Evolutionary conservation across 1,140 invertebrate genomes (phyloP), one percentile per base, ranked within the genome.

Genomic region (Drosophila watanabei): DNA sequence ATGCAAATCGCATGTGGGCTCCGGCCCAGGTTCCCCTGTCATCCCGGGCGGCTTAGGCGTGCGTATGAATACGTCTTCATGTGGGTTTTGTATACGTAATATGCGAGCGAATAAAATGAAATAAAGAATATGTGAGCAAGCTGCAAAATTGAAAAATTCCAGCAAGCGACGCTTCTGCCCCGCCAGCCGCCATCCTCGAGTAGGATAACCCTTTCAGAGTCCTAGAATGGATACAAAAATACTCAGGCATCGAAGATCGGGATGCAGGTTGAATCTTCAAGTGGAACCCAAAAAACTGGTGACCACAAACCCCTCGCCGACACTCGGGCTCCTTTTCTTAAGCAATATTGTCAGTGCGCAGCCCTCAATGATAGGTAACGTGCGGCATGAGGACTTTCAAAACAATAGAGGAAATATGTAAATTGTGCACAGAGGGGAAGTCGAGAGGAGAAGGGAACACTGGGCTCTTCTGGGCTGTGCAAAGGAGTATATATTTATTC

Each of bases 1-100:
- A 87, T 87, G 84, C 80, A 87, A 87, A 87, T 87, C 66, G 75
- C 64, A 87, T 87, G 76, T 76, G 76, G 39, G 77, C 78, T 82
- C 49, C 69, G 73, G 71, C 56, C 52, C 52, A 59, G 37, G 54
- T 68, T 63, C 59, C 46, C 54, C 54, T 51, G 45, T 59, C 45
- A 48, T 20, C 69, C 75, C 80, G 16, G 32, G 7, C 66, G 28
- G 54, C 61, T 80, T 82, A 82, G 75, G 79, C 82, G 78, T 85
- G 82, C 82, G 75, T 85, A 86, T 82, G 82, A 86, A 85, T 85
- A 82, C 68, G 84, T 78, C 82, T 82, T 69, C 54, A 62, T 73
- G 65, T 56, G 63, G 61, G 54, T 56, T 56, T 66, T 58, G 35
- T 37, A 39, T 49, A 43, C 49, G 58, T 56, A 65, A 84, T 71